A percentile compares a stretch with the other conserved stretches of the same genome.
These are phyloP conservation scores for Neuroterus valhalla DNA, from an alignment of 1,140 invertebrate genomes.

Conservation along the genomic window DNA sequence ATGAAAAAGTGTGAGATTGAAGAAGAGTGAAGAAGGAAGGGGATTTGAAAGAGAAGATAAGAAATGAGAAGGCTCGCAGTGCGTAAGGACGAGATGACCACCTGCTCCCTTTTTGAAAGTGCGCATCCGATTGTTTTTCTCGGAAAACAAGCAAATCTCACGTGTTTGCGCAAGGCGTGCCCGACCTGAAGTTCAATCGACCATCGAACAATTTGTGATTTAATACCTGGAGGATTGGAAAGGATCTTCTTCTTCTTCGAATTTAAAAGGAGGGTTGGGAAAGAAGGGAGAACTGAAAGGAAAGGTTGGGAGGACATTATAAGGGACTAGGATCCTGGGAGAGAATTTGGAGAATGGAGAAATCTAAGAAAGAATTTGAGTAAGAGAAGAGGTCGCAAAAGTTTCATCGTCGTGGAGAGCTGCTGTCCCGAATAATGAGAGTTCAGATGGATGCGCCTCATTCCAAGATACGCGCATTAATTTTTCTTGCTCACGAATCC, in stretches of 20 bases:
- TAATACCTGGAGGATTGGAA: neutral
- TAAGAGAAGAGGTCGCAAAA: neutral
- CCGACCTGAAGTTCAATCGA: conserved; percentile 34
- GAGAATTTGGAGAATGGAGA: neutral
- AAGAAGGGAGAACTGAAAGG: neutral
- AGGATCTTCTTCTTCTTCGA: no score
- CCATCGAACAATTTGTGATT: neutral
- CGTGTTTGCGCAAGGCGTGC: conserved; percentile 51
- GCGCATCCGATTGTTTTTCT: conserved; percentile 60
- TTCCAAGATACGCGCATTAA: conserved; percentile 16
- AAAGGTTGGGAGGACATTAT: neutral
- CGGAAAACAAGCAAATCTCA: conserved; percentile 55
- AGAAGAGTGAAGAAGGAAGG: neutral
- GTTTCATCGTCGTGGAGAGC: conserved; percentile 31
- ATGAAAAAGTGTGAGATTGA: neutral
- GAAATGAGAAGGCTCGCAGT: neutral
- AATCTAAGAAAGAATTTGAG: neutral
- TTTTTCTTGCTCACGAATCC: no score
- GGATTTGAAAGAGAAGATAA: neutral
- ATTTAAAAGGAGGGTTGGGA: neutral
- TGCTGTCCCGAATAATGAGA: conserved; percentile 29
- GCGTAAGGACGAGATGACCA: conserved; percentile 16
- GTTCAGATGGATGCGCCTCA: conserved; percentile 11
- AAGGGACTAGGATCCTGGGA: neutral
- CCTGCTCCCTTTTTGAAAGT: conserved; percentile 41